Evolutionary conservation across 2,888 invertebrate species (phyloP).

Genomic region (Aphrophora alni): DNA sequence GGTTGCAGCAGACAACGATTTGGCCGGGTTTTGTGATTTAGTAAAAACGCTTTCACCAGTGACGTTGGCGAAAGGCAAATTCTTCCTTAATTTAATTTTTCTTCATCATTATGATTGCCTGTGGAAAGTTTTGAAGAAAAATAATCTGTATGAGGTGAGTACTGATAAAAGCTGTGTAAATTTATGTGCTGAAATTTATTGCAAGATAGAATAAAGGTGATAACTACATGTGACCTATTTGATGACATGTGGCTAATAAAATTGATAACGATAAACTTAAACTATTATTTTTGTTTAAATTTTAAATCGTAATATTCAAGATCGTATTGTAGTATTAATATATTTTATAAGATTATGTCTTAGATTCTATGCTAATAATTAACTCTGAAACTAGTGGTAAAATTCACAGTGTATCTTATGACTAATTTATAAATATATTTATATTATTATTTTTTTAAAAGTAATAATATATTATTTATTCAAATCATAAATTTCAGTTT

Average conservation of each 20-base stretch:
- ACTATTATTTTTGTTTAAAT: background rate
- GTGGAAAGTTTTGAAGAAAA: background rate
- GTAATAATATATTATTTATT: no score
- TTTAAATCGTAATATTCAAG: no score
- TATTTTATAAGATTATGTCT: no score
- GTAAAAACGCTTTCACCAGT: slow-evolving; percentile 9
- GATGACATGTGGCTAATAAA: slow-evolving; percentile 6
- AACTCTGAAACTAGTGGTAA: no score
- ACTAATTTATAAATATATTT: no score
- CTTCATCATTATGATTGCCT: background rate
- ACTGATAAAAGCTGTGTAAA: background rate
- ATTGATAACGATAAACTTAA: background rate
- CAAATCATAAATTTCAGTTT: no score
- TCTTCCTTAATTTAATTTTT: background rate
- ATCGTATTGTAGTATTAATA: no score
- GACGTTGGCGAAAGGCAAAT: slow-evolving; percentile 3
- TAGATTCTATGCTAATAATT: no score
- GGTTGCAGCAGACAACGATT: slow-evolving; percentile 6
- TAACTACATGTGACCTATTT: background rate
- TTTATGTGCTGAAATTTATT: background rate
- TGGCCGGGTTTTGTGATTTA: slow-evolving; percentile 6
- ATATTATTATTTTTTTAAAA: no score
- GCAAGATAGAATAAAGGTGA: background rate
- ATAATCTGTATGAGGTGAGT: background rate
- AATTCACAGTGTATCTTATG: no score